These are phyloP conservation scores for Gymnocheta viridis DNA, from an alignment of 2,888 invertebrate genomes.

Conservation along the genomic window DNA sequence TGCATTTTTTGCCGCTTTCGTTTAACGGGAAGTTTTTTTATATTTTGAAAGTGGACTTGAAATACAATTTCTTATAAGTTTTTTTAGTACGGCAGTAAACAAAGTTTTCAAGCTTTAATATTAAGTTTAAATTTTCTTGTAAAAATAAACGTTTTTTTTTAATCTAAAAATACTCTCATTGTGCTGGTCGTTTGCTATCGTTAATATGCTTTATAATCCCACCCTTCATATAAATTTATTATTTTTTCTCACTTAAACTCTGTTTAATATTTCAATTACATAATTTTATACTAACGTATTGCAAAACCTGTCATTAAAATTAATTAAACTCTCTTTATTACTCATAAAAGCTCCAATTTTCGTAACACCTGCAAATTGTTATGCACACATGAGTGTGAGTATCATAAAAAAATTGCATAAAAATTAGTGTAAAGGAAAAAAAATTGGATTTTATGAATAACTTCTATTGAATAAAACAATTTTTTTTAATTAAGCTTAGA, in stretches of 20 bases:
- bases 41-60: too few relatives aligned
- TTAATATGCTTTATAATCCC: too few relatives aligned
- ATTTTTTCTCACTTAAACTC: not conserved
- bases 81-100: too few relatives aligned
- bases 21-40: too few relatives aligned
- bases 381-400: not conserved
- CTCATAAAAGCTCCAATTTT: constrained; percentile 29
- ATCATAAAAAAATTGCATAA: constrained; percentile 20
- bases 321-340: constrained; percentile 40
- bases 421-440: not conserved
- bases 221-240: not conserved
- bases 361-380: constrained; percentile 32
- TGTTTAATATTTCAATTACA: constrained; percentile 13
- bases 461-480: constrained; percentile 41
- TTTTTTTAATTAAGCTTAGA: constrained; percentile 49
- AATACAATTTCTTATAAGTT: too few relatives aligned
- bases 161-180: too few relatives aligned
- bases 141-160: too few relatives aligned
- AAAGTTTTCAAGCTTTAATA: too few relatives aligned
- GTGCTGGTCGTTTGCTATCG: too few relatives aligned
- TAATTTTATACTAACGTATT: not conserved
- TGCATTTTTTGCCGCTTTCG: too few relatives aligned
- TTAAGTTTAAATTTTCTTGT: too few relatives aligned
- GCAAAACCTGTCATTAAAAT: constrained; percentile 31
- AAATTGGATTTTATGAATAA: constrained; percentile 40